Evolutionary conservation across 2,888 invertebrate genomes (phyloP).

Genomic region (Leistus spinibarbis): DNA sequence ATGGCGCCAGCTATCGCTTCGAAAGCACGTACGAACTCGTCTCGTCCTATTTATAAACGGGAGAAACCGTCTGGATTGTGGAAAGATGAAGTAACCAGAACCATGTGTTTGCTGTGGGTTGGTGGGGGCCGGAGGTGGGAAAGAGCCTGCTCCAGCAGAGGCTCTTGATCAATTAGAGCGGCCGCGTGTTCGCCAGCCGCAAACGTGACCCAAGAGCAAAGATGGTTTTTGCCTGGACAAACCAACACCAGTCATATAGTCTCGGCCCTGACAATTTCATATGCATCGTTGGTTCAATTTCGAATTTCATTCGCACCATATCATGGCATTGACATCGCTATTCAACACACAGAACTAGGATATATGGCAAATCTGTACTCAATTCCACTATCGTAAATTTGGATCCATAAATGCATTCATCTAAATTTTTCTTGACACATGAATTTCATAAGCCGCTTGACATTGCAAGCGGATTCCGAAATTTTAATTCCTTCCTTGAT

Average conservation of each 20-base stretch:
- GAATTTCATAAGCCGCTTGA: no score
- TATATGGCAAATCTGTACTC: no score
- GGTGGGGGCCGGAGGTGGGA: background rate
- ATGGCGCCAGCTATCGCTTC: background rate
- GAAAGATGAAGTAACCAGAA: slow-evolving; percentile 1
- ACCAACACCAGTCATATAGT: background rate
- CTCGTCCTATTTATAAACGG: no score
- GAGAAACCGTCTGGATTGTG: no score
- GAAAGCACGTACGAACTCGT: slow-evolving; percentile 24
- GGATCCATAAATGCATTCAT: no score
- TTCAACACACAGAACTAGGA: no score
- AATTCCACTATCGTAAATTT: no score
- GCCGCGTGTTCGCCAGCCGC: slow-evolving; percentile 33
- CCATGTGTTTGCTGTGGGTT: background rate
- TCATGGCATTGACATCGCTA: background rate
- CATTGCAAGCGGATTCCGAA: no score
- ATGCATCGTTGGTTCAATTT: slow-evolving; percentile 14
- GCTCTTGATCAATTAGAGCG: slow-evolving; percentile 39
- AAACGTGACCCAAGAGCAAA: slow-evolving; percentile 39
- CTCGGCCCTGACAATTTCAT: slow-evolving; percentile 19
- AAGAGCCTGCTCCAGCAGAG: slow-evolving; percentile 15
- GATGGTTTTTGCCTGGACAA: slow-evolving; percentile 30
- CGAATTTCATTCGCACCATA: background rate
- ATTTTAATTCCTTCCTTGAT: no score
- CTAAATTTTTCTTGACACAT: no score